phyloP scores from a whole-genome alignment of 2,113 vertebrate genomes.

The Polypterus senegalus region DNA sequence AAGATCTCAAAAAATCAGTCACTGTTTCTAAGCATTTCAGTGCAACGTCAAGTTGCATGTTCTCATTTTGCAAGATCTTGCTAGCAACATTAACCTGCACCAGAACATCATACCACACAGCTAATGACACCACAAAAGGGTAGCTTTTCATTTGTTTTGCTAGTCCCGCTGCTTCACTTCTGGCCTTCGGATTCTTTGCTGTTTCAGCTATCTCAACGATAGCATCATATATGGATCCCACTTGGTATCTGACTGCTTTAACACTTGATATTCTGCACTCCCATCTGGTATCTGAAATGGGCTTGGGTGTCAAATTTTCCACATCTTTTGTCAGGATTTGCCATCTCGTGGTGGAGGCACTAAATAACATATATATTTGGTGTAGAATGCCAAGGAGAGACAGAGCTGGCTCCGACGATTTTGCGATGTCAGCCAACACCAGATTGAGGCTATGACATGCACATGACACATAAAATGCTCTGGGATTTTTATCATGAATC shows the following conservation, averaged over 20 bases:
- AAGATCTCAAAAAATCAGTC: too few relatives aligned
- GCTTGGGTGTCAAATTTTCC: conserved; percentile 10
- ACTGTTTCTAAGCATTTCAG: too few relatives aligned
- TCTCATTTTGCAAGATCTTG: too few relatives aligned
- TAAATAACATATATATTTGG: conserved; percentile 8
- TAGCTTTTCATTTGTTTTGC: conserved; percentile 1
- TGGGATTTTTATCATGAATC: conserved; percentile 11
- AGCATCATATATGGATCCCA: conserved; percentile 7
- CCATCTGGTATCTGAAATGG: conserved; percentile 9
- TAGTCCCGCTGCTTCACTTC: background rate
- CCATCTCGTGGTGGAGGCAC: conserved; percentile 6
- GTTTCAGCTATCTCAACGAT: conserved; percentile 5
- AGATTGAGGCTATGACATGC: conserved; percentile 9
- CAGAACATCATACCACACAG: conserved; percentile 7
- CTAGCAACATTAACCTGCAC: conserved; percentile 9
- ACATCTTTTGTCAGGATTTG: conserved; percentile 3
- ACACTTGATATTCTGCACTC: conserved; percentile 7
- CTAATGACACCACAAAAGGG: conserved; percentile 1
- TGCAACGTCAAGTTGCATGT: too few relatives aligned
- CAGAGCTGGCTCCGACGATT: conserved; percentile 7
- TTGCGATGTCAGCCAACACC: conserved; percentile 10
- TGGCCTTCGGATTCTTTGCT: background rate
- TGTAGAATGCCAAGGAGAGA: conserved; percentile 12
- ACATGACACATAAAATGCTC: conserved; percentile 12
- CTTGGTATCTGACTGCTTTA: conserved; percentile 13